These are phyloP conservation scores for Acromyrmex charruanus DNA, from an alignment of 1,140 invertebrate species.

Conservation along the genomic window DNA sequence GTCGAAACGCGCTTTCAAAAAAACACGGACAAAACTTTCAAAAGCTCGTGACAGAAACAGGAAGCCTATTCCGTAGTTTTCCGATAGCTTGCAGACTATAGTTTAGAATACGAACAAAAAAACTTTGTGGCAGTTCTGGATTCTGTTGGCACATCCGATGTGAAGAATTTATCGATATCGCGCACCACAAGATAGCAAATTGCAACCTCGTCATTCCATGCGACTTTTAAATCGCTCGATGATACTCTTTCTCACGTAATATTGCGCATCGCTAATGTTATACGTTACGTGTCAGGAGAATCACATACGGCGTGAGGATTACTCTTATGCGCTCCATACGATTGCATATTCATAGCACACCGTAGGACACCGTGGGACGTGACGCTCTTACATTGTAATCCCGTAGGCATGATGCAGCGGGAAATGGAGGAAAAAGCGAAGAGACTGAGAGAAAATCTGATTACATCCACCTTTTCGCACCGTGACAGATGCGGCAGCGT, in stretches of 20 bases:
- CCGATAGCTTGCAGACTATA: too few species aligned
- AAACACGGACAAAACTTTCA: neutral
- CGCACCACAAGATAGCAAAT: neutral
- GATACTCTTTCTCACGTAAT: conserved; percentile 16
- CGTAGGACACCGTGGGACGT: neutral
- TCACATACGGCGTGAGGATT: conserved; percentile 28
- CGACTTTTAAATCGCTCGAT: neutral
- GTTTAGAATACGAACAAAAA: neutral
- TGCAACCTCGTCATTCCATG: neutral
- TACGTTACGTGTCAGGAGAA: conserved; percentile 2
- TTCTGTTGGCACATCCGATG: neutral
- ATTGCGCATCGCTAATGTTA: conserved; percentile 25
- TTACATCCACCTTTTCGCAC: conserved; percentile 40
- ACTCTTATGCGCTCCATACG: conserved; percentile 12
- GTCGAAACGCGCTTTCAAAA: neutral
- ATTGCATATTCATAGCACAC: conserved; percentile 40
- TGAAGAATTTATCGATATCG: neutral
- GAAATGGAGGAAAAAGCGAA: neutral
- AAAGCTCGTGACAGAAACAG: neutral
- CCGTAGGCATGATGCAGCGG: neutral
- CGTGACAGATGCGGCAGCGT: neutral
- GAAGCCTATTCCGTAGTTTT: neutral
- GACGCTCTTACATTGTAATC: conserved; percentile 39
- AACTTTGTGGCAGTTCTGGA: neutral
- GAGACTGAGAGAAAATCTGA: conserved; percentile 30